A percentile compares a stretch with the other conserved stretches of the same genome.
phyloP scores from a whole-genome alignment of 2,888 invertebrate genomes.

The Crocallis elinguaria region DNA sequence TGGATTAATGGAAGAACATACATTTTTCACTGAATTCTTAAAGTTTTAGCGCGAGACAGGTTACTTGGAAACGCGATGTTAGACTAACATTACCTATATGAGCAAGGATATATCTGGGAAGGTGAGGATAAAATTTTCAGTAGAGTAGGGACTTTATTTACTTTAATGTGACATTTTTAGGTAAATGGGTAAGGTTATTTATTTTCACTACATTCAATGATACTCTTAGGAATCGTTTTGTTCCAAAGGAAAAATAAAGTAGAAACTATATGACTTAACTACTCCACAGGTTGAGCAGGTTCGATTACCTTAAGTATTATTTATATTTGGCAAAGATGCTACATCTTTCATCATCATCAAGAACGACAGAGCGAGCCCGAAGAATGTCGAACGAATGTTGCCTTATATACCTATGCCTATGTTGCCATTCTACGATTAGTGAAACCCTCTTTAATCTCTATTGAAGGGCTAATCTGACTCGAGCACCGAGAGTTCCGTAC shows the following conservation, averaged over 20 bases:
- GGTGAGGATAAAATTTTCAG: conserved; percentile 4
- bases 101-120: not conserved
- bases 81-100: not conserved
- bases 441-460: too few species aligned
- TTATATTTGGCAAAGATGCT: too few species aligned
- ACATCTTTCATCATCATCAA: too few species aligned
- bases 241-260: not conserved
- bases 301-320: too few species aligned
- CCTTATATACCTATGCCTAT: too few species aligned
- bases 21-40: conserved; percentile 49
- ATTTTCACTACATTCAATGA: not conserved
- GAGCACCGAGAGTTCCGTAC: too few species aligned
- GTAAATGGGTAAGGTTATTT: conserved; percentile 2
- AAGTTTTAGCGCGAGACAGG: conserved; percentile 1
- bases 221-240: not conserved
- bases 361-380: too few species aligned
- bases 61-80: conserved; percentile 16
- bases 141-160: not conserved
- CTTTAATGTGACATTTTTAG: conserved; percentile 17
- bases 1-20: conserved; percentile 63
- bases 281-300: too few species aligned
- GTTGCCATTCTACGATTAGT: too few species aligned
- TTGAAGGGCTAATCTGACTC: too few species aligned
- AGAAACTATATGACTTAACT: too few species aligned
- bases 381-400: too few species aligned